These are phyloP conservation scores for Tenthredo scrophulariae DNA, from an alignment of 2,888 invertebrate species.

Conservation along the genomic window DNA sequence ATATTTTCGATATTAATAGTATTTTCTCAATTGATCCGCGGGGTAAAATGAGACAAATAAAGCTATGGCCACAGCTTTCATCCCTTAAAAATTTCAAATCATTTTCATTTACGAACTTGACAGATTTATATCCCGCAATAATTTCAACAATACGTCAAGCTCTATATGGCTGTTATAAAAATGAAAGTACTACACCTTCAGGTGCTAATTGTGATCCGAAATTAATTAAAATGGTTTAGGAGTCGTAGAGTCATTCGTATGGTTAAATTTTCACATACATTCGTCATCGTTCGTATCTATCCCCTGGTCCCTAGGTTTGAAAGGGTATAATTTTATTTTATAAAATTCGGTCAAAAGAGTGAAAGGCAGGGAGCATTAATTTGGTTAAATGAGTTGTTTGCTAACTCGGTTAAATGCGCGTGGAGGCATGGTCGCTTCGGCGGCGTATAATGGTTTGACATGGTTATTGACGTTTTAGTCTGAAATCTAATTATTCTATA, in stretches of 20 bases:
- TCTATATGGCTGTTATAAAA: not conserved
- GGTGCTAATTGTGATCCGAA: not conserved
- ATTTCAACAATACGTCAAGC: not conserved
- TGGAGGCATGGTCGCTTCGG: conserved; percentile 65
- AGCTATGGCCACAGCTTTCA: not conserved
- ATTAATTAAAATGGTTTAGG: not conserved
- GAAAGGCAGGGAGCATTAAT: conserved; percentile 68
- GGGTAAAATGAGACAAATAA: not conserved
- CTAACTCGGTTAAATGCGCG: conserved; percentile 76
- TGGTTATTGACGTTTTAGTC: conserved; percentile 77
- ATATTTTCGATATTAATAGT: not conserved
- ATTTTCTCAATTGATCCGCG: not conserved
- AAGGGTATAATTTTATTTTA: conserved; percentile 73
- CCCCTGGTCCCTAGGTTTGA: not conserved
- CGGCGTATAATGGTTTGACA: conserved; percentile 76
- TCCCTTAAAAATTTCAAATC: not conserved
- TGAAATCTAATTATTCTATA: conserved; percentile 76
- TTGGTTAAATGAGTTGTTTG: conserved; percentile 78
- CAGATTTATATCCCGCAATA: not conserved
- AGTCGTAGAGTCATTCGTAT: not conserved
- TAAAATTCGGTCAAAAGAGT: conserved; percentile 54
- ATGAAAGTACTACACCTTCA: not conserved
- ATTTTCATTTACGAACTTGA: not conserved
- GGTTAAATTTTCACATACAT: not conserved
- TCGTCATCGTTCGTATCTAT: not conserved